Evolutionary conservation across 2,797 vertebrate species (phyloP).

Genomic region (Pangasius mekongensis): DNA sequence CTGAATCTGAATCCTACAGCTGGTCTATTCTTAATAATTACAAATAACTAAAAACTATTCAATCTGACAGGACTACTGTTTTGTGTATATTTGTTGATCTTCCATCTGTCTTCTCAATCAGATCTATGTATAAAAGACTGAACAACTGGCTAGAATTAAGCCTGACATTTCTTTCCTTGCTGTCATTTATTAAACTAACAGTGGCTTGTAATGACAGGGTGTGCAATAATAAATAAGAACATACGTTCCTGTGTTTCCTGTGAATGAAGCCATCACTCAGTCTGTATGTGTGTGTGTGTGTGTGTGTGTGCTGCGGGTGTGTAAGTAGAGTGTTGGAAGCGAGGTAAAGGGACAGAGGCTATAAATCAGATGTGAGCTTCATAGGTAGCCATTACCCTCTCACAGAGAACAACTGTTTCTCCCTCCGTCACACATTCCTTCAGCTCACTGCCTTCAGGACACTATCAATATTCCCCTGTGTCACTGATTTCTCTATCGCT

Average conservation of each 20-base stretch:
- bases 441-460: slow-evolving; percentile 65
- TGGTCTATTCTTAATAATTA: slow-evolving; percentile 7
- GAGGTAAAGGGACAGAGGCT: slow-evolving; percentile 33
- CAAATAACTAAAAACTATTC: background rate
- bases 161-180: background rate
- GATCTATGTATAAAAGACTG: background rate
- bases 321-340: slow-evolving; percentile 40
- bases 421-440: slow-evolving; percentile 69
- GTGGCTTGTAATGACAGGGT: slow-evolving; percentile 41
- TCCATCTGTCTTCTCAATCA: background rate
- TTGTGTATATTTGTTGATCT: background rate
- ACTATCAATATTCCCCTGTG: slow-evolving; percentile 55
- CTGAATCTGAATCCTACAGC: background rate
- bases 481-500: slow-evolving; percentile 63
- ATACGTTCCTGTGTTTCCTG: slow-evolving; percentile 43
- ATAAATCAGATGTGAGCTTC: slow-evolving; percentile 71
- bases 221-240: slow-evolving; percentile 29
- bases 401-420: slow-evolving; percentile 75
- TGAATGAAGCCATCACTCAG: slow-evolving; percentile 65
- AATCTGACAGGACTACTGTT: background rate
- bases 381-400: slow-evolving; percentile 76
- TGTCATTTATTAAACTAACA: slow-evolving; percentile 35
- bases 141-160: background rate
- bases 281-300: background rate
- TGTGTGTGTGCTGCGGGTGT: slow-evolving; percentile 35